Conservation (phyloP, 2,797 vertebrate genomes). For the Gobio occitaniae region DNA sequence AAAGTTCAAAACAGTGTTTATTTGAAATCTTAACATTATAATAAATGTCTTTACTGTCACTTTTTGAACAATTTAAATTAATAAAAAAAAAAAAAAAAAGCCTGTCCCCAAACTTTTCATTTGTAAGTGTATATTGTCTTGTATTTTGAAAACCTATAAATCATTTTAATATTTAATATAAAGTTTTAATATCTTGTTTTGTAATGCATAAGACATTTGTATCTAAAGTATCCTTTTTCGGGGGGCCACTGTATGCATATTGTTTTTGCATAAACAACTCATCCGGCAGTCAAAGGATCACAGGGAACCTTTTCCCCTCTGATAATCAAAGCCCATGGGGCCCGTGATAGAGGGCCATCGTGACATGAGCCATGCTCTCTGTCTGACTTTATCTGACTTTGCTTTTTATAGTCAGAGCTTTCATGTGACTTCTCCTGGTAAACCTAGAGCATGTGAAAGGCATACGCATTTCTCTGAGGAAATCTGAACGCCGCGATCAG, state of each 20-base stretch:
- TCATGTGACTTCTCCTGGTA: conserved; percentile 78
- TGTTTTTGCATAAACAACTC: conserved; percentile 14
- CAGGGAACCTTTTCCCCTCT: conserved; percentile 59
- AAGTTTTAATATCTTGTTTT: background rate
- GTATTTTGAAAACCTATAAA: background rate
- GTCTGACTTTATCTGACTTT: conserved; percentile 76
- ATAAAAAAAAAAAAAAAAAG: no score
- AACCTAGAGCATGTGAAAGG: conserved; percentile 75
- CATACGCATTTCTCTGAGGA: conserved; percentile 58
- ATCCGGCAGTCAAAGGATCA: conserved; percentile 10
- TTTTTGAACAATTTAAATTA: background rate
- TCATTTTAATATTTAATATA: no score
- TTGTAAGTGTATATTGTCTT: background rate
- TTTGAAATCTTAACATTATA: background rate
- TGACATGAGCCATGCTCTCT: conserved; percentile 74
- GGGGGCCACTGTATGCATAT: background rate
- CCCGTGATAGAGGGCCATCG: conserved; percentile 76
- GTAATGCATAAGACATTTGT: background rate
- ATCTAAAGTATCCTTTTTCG: background rate
- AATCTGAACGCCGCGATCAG: conserved; percentile 50
- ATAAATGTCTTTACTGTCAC: background rate
- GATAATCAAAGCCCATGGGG: conserved; percentile 61
- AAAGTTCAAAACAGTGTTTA: background rate
- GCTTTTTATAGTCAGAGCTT: conserved; percentile 75
- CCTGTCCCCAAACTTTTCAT: background rate